phyloP scores from a whole-genome alignment of 1,140 invertebrate species.

The Campoletis sonorensis region DNA sequence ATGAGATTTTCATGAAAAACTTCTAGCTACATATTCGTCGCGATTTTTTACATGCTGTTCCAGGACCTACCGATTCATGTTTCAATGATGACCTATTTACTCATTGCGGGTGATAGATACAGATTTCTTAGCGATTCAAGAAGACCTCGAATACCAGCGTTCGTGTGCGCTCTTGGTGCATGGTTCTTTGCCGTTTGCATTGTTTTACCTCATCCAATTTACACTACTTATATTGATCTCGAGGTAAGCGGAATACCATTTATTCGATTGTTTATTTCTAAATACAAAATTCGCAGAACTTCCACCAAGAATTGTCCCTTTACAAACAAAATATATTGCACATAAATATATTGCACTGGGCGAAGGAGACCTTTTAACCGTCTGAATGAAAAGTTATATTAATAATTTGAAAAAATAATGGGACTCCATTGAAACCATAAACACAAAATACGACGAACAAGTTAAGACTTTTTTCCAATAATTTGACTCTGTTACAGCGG shows the following conservation, averaged over 20 bases:
- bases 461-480: background rate
- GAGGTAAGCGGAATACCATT: slow-evolving; percentile 75
- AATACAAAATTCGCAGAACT: background rate
- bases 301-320: no score
- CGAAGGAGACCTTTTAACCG: no score
- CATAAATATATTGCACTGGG: no score
- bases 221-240: slow-evolving; percentile 83
- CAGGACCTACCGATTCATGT: slow-evolving; percentile 84
- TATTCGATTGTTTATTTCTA: background rate
- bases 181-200: slow-evolving; percentile 84
- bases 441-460: no score
- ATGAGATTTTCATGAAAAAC: no score
- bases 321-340: no score
- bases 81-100: slow-evolving; percentile 83
- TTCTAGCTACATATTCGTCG: background rate
- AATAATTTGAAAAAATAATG: no score
- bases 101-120: slow-evolving; percentile 84
- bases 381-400: background rate
- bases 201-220: slow-evolving; percentile 85
- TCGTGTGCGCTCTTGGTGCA: slow-evolving; percentile 81
- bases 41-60: slow-evolving; percentile 60
- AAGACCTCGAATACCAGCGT: slow-evolving; percentile 80
- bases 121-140: slow-evolving; percentile 81
- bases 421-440: no score
- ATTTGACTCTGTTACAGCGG: slow-evolving; percentile 71